phyloP scores from a whole-genome alignment of 2,888 invertebrate species.

The Melikaiella ostensackeni region DNA sequence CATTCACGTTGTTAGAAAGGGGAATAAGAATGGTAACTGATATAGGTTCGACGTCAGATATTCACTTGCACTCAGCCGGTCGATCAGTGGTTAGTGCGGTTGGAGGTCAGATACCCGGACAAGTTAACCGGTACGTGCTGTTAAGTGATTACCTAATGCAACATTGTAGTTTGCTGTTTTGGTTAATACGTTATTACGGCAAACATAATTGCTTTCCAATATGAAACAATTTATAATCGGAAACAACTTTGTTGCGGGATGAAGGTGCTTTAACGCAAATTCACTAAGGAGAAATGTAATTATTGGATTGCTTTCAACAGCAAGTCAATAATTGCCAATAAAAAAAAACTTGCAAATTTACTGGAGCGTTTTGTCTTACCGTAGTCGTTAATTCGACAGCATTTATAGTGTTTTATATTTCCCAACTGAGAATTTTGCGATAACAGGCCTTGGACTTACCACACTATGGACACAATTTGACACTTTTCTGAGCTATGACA shows the following conservation, averaged over 20 bases:
- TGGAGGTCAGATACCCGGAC: slow-evolving; percentile 12
- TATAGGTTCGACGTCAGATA: slow-evolving; percentile 17
- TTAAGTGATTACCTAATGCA: slow-evolving; percentile 34
- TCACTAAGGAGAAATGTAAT: no score
- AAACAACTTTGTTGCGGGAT: not conserved
- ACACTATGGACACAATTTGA: no score
- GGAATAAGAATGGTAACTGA: not conserved
- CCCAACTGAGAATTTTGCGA: no score
- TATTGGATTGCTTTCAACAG: no score
- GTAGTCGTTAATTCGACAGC: no score
- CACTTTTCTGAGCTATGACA: no score
- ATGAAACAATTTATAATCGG: not conserved
- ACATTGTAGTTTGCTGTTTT: slow-evolving; percentile 1
- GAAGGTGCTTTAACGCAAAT: not conserved
- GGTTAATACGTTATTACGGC: not conserved
- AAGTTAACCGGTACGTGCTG: slow-evolving; percentile 13
- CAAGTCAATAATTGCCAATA: no score
- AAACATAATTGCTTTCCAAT: not conserved
- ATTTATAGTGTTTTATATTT: no score
- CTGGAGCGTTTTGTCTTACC: no score
- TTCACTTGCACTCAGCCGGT: slow-evolving; percentile 15
- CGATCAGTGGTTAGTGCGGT: slow-evolving; percentile 23
- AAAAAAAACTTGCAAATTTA: no score
- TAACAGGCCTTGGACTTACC: no score
- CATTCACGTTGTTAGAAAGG: not conserved